Conservation (phyloP, 2,888 invertebrate genomes). For the Trichogramma evanescens region DNA sequence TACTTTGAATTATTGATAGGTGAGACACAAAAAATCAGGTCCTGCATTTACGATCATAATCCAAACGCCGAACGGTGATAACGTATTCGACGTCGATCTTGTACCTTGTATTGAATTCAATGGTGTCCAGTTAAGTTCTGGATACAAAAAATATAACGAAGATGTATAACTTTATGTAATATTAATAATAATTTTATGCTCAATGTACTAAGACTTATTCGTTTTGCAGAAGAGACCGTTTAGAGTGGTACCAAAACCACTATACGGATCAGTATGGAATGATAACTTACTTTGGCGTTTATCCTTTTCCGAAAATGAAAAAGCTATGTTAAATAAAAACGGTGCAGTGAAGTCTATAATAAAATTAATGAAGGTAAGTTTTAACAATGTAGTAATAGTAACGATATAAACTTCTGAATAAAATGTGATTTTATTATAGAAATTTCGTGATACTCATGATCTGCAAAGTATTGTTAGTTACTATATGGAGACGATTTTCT, state of each 20-base stretch:
- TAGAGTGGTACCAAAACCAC: slow-evolving; percentile 51
- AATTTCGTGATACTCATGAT: slow-evolving; percentile 48
- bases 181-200: background rate
- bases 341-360: slow-evolving; percentile 34
- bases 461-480: slow-evolving; percentile 53
- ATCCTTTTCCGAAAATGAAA: slow-evolving; percentile 55
- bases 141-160: slow-evolving; percentile 1
- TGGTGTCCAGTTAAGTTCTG: background rate
- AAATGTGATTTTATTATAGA: slow-evolving; percentile 39
- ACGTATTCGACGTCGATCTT: slow-evolving; percentile 12
- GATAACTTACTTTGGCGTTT: slow-evolving; percentile 50
- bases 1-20: background rate
- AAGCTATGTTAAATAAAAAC: slow-evolving; percentile 40
- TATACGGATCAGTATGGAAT: slow-evolving; percentile 5
- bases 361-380: slow-evolving; percentile 32
- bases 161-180: background rate
- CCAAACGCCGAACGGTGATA: background rate
- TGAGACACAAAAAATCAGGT: slow-evolving; percentile 9
- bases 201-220: no score
- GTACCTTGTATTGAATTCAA: slow-evolving; percentile 15
- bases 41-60: slow-evolving; percentile 17
- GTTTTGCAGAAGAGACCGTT: slow-evolving; percentile 32
- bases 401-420: background rate
- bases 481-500: slow-evolving; percentile 53
- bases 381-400: background rate